Evolutionary conservation across 1,140 invertebrate genomes (phyloP).

Genomic region (Aphaenogaster floridana): DNA sequence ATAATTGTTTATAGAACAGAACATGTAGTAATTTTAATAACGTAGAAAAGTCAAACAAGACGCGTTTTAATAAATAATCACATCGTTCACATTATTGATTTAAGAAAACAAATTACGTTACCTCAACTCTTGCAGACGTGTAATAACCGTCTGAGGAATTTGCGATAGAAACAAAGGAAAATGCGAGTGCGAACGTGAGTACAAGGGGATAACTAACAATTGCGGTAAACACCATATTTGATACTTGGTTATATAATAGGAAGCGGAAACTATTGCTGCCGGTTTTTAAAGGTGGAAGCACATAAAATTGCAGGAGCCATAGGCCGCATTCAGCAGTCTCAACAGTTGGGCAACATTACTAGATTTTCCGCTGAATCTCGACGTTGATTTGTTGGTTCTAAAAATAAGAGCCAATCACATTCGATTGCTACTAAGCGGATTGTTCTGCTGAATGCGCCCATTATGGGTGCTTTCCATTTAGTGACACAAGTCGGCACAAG

Average conservation of each 20-base stretch:
- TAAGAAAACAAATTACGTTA: conserved; percentile 33
- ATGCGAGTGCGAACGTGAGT: conserved; percentile 2
- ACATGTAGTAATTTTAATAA: neutral
- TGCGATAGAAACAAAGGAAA: neutral
- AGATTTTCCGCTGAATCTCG: too few species aligned
- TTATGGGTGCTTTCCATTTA: too few species aligned
- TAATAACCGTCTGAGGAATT: conserved; percentile 41
- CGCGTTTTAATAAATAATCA: neutral
- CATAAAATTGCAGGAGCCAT: too few species aligned
- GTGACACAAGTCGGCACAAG: too few species aligned
- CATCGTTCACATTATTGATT: neutral
- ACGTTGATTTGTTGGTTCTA: too few species aligned
- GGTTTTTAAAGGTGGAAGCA: too few species aligned
- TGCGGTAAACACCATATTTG: conserved; percentile 62
- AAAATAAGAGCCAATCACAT: too few species aligned
- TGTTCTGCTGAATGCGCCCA: too few species aligned
- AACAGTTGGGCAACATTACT: too few species aligned
- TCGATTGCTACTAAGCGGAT: too few species aligned
- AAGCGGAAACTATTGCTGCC: too few species aligned
- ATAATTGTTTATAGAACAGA: neutral
- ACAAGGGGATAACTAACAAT: conserved; percentile 35
- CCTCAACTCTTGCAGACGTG: conserved; percentile 68
- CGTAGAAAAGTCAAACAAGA: neutral
- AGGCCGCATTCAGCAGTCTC: too few species aligned
- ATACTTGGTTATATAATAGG: neutral